Evolutionary conservation across 2,113 vertebrate genomes (phyloP), one percentile per base, ranked within the genome.

Genomic region (Alexandromys fortis): DNA sequence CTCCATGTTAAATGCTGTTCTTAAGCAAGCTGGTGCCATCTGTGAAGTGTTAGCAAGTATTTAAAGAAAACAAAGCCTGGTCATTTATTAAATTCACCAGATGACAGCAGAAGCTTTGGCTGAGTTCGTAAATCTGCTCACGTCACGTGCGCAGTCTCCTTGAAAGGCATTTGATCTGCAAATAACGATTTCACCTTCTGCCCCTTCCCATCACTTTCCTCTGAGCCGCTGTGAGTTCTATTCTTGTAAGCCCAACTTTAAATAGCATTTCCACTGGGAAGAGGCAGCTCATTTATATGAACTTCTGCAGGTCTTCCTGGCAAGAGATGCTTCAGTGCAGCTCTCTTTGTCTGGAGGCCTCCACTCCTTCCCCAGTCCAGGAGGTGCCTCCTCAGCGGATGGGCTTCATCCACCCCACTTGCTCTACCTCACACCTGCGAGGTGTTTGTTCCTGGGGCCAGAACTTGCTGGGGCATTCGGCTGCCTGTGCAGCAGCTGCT

Each of bases 401-500:
- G 16, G 73, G 61, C 72, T 86, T 45, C 33, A 0, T 33, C 45
- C 79, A 16, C 76, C 16, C 55, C 47, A 47, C n/a, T 52, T 65
- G 70, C 52, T 97, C 70, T 87, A 22, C 65, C 70, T 78, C 47
- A 73, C 72, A 45, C 86, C 72, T 95, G 90, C 16, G 21, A 73
- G 90, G 92, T 26, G 63, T 52, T 86, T 86, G 93, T 76, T 96
- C 90, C 85, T 0, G 4, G 93, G 72, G 61, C 88, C 78, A 55
- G 86, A 82, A 82, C 93, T 92, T 94, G 92, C 77, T 45, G 49
- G 93, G 91, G 93, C 26, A 0, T 45, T 92, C 58, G 38, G 72
- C 95, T 8, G 88, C 67, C 86, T 78, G 81, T 42, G 35, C 17
- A 49, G 88, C 97, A 97, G 97, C 96, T 98, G 97, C 61, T 89